Base-by-base conservation (phyloP, 2,797 vertebrate genomes). In the Parotocinclus haroldoi region DNA sequence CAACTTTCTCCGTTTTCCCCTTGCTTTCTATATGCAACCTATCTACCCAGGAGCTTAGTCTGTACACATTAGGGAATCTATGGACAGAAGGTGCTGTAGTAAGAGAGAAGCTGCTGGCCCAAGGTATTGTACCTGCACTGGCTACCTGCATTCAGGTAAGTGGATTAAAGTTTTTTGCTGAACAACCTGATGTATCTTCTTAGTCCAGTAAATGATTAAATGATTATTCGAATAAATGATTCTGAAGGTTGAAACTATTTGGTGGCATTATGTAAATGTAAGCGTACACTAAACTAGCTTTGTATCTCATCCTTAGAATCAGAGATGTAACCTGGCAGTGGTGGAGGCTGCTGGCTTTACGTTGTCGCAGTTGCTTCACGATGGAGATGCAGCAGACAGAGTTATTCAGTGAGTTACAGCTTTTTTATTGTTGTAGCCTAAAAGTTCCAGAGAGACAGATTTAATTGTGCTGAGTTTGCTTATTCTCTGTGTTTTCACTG, bases 21-120 rank as follows among this genome's bases (percentile, higher is more conserved):
- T 6, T 58, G 16, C 67, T 63, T 8, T 49, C 7, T 56, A 17
- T 42, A 1, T 19, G 11, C 27, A n/a, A n/a, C n/a, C n/a, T n/a
- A n/a, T 13, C 18, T 52, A 49, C 56, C 73, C 86, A 99, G 97
- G 96, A 97, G 81, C 82, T 96, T 76, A 99, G 95, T 81, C 84
- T 99, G 63, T 98, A 98, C 83, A 96, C 94, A 0, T 81, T 99
- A 66, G 97, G 96, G 49, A 99, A 99, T 79, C 84, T 99, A 42
- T 92, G 90, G 0, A 91, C 95, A 36, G 95, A 96, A 72, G 92
- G 89, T 5, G 77, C 91, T 58, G 76, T 76, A 39, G 88, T 93
- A 14, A 91, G 89, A 86, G 90, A 91, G 58, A 95, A 91, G 62
- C 90, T 99, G 17, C 72, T 99, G 75, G 91, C 92, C 5, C 96